phyloP scores from a whole-genome alignment of 2,888 invertebrate genomes.

The Aphelenchoides bicaudatus region DNA sequence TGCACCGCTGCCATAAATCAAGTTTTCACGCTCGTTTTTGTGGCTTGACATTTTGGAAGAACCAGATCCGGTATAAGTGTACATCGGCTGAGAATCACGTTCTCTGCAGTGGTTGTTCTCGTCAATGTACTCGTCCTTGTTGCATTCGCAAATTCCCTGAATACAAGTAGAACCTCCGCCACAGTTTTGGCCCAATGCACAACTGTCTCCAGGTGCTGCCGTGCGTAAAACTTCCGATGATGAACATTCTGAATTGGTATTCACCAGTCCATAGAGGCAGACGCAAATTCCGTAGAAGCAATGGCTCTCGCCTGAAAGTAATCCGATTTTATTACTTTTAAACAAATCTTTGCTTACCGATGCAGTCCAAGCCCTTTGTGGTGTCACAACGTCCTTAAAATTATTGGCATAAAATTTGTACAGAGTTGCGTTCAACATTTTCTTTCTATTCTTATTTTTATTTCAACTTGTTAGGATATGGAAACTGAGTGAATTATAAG shows the following conservation, averaged over 20 bases:
- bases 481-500: too few species aligned
- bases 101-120: conserved; percentile 45
- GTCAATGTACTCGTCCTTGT: conserved; percentile 31
- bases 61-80: conserved; percentile 24
- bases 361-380: conserved; percentile 51
- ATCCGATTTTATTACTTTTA: conserved; percentile 6
- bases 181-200: conserved; percentile 42
- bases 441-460: too few species aligned
- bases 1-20: conserved; percentile 27
- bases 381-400: conserved; percentile 48
- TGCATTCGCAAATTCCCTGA: conserved; percentile 46
- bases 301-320: conserved; percentile 36
- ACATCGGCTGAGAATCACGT: conserved; percentile 24
- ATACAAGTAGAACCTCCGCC: conserved; percentile 39
- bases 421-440: too few species aligned
- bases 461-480: too few species aligned
- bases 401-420: too few species aligned
- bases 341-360: conserved; percentile 27
- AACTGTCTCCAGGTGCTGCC: conserved; percentile 47
- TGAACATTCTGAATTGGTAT: conserved; percentile 47
- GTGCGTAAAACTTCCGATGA: conserved; percentile 32
- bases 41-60: conserved; percentile 13
- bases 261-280: conserved; percentile 45
- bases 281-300: conserved; percentile 36
- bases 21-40: conserved; percentile 16